phyloP scores from a whole-genome alignment of 2,888 invertebrate genomes.

The Eupithecia tripunctaria region DNA sequence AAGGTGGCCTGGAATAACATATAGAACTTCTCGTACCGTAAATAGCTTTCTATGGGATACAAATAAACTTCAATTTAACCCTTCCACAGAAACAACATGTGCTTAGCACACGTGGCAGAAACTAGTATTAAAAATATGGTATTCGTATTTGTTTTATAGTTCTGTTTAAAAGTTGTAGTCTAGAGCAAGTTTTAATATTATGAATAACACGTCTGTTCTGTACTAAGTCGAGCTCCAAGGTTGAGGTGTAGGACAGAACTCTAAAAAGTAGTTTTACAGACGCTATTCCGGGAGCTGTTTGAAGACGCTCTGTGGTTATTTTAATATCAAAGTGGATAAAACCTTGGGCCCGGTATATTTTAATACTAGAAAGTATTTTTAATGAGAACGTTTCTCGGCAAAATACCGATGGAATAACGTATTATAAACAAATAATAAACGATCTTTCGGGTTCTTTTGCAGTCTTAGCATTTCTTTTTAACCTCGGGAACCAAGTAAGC shows the following conservation, averaged over 20 bases:
- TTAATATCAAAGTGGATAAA: constrained; percentile 17
- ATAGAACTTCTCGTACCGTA: not conserved
- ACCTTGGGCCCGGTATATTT: constrained; percentile 23
- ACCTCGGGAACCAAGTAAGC: constrained; percentile 28
- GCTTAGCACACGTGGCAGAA: not conserved
- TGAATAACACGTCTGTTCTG: constrained; percentile 4
- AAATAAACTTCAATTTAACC: not conserved
- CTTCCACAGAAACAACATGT: not conserved
- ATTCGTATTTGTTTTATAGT: not conserved
- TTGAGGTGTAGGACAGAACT: constrained; percentile 28
- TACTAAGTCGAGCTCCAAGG: constrained; percentile 16
- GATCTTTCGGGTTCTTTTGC: not conserved
- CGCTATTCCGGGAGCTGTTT: constrained; percentile 50
- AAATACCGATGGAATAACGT: not conserved
- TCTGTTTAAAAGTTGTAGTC: not conserved
- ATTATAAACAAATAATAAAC: constrained; percentile 1
- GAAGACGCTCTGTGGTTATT: constrained; percentile 27
- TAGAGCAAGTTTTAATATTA: constrained; percentile 8
- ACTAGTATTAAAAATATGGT: not conserved
- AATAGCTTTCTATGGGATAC: not conserved
- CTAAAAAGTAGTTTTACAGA: constrained; percentile 59
- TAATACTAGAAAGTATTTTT: constrained; percentile 18
- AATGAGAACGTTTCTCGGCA: not conserved
- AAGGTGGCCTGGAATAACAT: not conserved
- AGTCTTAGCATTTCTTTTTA: constrained; percentile 10